Base-by-base conservation (phyloP, 2,888 invertebrate genomes). In the Epirrita christyi region DNA sequence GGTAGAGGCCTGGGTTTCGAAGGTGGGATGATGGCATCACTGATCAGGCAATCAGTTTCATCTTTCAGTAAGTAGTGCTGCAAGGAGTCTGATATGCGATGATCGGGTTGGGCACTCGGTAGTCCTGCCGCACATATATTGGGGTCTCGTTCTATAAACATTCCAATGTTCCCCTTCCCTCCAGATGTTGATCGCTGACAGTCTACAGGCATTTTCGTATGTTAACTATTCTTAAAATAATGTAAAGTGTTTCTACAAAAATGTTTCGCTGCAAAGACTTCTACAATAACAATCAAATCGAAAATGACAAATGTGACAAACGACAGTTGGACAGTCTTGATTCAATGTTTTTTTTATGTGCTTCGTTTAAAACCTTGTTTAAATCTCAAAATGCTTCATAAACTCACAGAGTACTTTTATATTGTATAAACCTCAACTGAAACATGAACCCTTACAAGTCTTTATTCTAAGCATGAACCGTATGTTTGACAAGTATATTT, bases 121-220 rank as follows among this genome's bases (percentile, higher is more conserved):
- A 87, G 29, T 0, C 90, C 91, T 1, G 89, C 90, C 1, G 90
- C 85, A 62, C 88, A 88, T 41, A 91, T 69, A 13, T 73, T 81
- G n/a, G 78, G 74, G 55, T 81, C 76, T 59, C 89, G 80, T 55
- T 90, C 88, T 52, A 81, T 80, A 48, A 85, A 88, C 79, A 76
- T 84, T 0, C 85, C 88, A 10, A 61, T 34, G 55, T 90, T 89
- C 2, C 90, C 91, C 58, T 90, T 91, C 0, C 91, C 91, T 15
- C 89, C 89, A 0, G 81, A 76, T 8, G 84, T 84, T 13, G 73
- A 75, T 58, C 70, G 75, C 55, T 80, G 75, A 60, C 85, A 87
- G 61, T 83, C 79, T 43, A 81, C 73, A 41, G 85, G 83, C 88
- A 83, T 85, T n/a, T 55, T 63, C 55, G 58, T 37, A 52, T 29